Conservation (phyloP, 2,888 invertebrate species). For the Brachylomia viminalis region DNA sequence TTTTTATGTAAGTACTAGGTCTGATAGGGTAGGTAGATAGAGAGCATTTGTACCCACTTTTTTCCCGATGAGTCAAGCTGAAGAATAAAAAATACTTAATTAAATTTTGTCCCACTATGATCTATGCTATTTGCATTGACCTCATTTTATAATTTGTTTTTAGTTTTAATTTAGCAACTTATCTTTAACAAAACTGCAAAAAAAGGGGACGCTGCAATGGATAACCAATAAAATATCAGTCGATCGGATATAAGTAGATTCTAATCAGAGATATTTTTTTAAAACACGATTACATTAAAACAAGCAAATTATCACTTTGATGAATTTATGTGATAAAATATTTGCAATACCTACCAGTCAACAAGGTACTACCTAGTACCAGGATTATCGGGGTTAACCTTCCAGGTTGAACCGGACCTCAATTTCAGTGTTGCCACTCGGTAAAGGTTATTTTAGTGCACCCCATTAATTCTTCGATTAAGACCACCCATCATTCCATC, state of each 20-base stretch:
- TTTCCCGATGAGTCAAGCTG: neutral
- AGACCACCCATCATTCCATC: slow-evolving; percentile 49
- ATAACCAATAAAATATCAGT: slow-evolving; percentile 27
- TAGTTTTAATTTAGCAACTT: neutral
- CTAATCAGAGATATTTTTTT: slow-evolving; percentile 11
- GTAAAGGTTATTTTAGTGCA: neutral
- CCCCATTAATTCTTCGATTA: neutral
- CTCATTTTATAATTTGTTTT: neutral
- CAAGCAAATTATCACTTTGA: slow-evolving; percentile 29
- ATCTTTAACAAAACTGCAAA: neutral
- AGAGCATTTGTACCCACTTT: neutral
- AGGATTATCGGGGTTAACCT: neutral
- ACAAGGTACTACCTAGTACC: neutral
- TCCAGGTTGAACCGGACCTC: neutral
- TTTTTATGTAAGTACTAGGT: neutral
- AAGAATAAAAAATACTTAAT: neutral
- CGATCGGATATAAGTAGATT: slow-evolving; percentile 11
- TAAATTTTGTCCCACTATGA: neutral
- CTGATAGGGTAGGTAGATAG: neutral
- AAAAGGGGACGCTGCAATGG: slow-evolving; percentile 1
- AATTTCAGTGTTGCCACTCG: neutral
- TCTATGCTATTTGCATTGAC: neutral
- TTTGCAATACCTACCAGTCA: neutral
- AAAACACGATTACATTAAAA: slow-evolving; percentile 42
- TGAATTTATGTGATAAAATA: slow-evolving; percentile 37